Evolutionary conservation across 2,888 invertebrate species (phyloP), one percentile per base, ranked within the genome.

Genomic region (Keiferia lycopersicella): DNA sequence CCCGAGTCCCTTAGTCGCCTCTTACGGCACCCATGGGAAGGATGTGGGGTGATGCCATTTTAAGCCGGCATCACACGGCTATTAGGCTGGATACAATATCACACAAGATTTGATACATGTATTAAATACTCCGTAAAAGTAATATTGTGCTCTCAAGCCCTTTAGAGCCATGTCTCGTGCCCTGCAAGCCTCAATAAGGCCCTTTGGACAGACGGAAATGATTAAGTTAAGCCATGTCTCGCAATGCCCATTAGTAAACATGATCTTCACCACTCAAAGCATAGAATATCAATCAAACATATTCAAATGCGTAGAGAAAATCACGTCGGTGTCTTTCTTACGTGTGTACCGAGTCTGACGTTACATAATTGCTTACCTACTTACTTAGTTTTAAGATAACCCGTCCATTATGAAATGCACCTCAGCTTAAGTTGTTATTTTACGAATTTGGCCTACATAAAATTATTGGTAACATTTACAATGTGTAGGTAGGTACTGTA

Each of bases 341-440:
- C 20, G 18, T 18, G 20, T 34, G 20, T 62, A 18, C 53, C n/a
- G n/a, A n/a, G n/a, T n/a, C n/a, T 58, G 14, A 22, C 22, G 20
- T 62, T 48, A 16, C 63, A 58, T 61, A 57, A 64, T 57, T 53
- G 18, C 30, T 14, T 57, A 50, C 22, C 45, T 64, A 18, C 20
- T 51, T 64, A 18, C 20, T 51, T 18, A 51, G 51, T 12, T 64
- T 61, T 30, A 41, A 58, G 57, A 64, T 51, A 64, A 64, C 65
- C 62, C 38, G 65, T 65, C 59, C 34, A 51, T 65, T 65, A 65
- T 60, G 65, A 65, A 62, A 63, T 63, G 20, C 22, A 22, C 22
- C 22, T 12, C 48, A 51, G 20, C 20, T 51, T 51, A 20, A 51
- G 18, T 22, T 51, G 20, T 51, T 51, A 20, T 51, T 51, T 41